Conservation (phyloP, 2,797 vertebrate species). For the Bucorvus abyssinicus region DNA sequence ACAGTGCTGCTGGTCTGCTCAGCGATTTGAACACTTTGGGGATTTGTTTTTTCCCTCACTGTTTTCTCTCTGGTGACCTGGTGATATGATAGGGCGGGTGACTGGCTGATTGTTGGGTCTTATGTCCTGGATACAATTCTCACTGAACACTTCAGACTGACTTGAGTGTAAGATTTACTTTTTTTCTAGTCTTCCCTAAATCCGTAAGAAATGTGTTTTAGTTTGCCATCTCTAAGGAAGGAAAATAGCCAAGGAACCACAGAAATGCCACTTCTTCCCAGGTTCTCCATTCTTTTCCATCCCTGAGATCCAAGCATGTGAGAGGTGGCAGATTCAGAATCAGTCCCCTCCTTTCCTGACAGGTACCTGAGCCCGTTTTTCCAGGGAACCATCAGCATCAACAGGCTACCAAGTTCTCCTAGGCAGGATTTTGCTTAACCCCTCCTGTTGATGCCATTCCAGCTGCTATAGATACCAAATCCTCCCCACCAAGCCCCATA, state of each 20-base stretch:
- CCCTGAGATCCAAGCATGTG: background rate
- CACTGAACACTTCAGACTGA: background rate
- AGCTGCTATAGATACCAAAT: background rate
- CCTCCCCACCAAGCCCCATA: accelerated
- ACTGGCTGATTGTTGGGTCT: accelerated
- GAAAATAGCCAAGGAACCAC: background rate
- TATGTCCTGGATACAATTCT: background rate
- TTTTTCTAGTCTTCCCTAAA: background rate
- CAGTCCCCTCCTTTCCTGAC: background rate
- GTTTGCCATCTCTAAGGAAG: background rate
- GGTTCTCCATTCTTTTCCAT: background rate
- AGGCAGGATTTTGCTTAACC: background rate
- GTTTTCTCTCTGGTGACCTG: background rate
- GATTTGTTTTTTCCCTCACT: background rate
- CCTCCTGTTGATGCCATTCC: background rate
- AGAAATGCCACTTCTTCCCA: background rate
- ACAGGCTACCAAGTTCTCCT: background rate
- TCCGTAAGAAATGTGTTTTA: background rate
- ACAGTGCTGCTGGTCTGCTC: background rate
- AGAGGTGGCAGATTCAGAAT: background rate
- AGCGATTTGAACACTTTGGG: background rate
- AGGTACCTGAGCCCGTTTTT: background rate
- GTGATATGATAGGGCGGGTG: background rate
- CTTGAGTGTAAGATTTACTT: background rate
- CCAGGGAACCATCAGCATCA: background rate